These are phyloP conservation scores for Amphipoea oculea DNA, from an alignment of 2,888 invertebrate genomes.

Conservation along the genomic window DNA sequence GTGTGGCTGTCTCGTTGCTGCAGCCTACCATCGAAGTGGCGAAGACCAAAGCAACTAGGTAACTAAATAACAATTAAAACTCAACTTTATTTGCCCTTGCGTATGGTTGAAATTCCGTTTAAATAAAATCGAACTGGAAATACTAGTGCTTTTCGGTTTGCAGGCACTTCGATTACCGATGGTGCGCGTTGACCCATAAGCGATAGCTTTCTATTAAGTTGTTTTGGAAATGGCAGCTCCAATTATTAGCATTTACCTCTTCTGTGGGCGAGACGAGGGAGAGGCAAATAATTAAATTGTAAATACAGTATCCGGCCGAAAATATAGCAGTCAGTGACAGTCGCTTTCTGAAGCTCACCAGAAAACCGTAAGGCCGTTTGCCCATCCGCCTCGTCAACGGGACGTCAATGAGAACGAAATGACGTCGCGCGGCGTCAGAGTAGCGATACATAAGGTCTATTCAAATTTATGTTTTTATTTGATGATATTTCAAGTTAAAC, in stretches of 20 bases:
- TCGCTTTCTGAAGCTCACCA: neutral
- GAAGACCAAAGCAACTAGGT: neutral
- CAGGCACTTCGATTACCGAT: neutral
- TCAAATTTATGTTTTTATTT: too few relatives aligned
- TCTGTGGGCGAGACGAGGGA: slow-evolving; percentile 2
- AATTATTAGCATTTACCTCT: neutral
- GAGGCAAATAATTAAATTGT: neutral
- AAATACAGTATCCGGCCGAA: neutral
- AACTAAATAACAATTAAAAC: neutral
- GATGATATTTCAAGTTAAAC: too few relatives aligned
- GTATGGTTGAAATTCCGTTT: neutral
- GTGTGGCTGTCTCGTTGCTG: neutral
- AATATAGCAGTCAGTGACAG: neutral
- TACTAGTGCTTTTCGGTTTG: neutral
- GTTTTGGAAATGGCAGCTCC: slow-evolving; percentile 4
- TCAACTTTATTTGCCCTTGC: neutral
- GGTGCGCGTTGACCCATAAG: neutral
- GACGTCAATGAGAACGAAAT: too few relatives aligned
- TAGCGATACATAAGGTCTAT: neutral
- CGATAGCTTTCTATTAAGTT: neutral
- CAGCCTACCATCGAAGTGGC: neutral
- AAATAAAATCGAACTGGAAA: neutral
- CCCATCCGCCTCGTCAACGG: neutral
- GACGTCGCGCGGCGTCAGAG: neutral
- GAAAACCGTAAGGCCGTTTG: neutral